Evolutionary conservation across 1,140 invertebrate species (phyloP).

Genomic region (Manduca sexta): DNA sequence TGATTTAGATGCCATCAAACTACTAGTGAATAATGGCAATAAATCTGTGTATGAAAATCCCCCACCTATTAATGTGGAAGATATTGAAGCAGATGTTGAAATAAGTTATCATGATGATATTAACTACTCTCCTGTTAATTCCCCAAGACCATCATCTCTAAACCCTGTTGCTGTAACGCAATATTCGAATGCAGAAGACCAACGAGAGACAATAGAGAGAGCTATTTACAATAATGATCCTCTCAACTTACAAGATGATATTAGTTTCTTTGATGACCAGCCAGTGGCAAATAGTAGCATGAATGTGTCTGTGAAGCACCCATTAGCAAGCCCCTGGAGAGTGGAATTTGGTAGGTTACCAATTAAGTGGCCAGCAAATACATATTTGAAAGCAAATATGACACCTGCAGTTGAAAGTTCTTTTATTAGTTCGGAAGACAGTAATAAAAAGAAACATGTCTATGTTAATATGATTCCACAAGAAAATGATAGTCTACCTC

Average conservation of each 20-base stretch:
- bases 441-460: conserved; percentile 58
- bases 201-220: conserved; percentile 6
- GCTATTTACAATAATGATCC: conserved; percentile 33
- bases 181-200: background rate
- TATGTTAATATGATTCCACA: conserved; percentile 53
- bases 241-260: conserved; percentile 45
- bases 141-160: conserved; percentile 23
- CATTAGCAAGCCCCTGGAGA: conserved; percentile 57
- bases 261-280: conserved; percentile 60
- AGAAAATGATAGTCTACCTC: conserved; percentile 30
- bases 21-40: background rate
- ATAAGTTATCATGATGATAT: conserved; percentile 29
- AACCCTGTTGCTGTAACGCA: conserved; percentile 2
- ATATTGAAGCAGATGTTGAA: conserved; percentile 52
- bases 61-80: conserved; percentile 49
- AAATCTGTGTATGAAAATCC: conserved; percentile 19
- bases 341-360: conserved; percentile 56
- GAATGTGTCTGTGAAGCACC: conserved; percentile 49
- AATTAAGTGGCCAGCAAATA: conserved; percentile 60
- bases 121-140: conserved; percentile 57
- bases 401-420: conserved; percentile 62
- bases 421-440: conserved; percentile 49
- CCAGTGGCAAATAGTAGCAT: conserved; percentile 60
- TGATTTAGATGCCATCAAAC: background rate
- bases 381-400: conserved; percentile 63